A percentile compares a stretch with the other conserved stretches of the same genome.
These are phyloP conservation scores for Zelostemma sp. DNA, from an alignment of 1,140 invertebrate genomes.

Conservation along the genomic window DNA sequence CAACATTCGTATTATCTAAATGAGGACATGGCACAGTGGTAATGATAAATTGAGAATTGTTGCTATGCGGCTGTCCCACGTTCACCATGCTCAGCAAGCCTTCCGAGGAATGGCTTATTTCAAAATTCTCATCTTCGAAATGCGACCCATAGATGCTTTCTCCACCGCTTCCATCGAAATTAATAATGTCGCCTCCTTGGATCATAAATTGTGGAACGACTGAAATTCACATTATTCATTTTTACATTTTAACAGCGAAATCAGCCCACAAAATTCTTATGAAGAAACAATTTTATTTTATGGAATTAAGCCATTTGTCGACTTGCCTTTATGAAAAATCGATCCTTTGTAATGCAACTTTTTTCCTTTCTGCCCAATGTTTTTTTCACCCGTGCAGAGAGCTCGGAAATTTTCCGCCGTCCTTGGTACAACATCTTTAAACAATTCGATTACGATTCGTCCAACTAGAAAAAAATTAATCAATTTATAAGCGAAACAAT, in stretches of 20 bases:
- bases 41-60: conserved; percentile 96
- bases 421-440: conserved; percentile 87
- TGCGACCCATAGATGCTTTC: conserved; percentile 93
- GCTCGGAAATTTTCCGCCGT: conserved; percentile 93
- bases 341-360: conserved; percentile 82
- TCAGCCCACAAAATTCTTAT: too few species aligned
- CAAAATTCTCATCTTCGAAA: conserved; percentile 94
- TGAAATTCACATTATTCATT: conserved; percentile 46
- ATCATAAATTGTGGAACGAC: conserved; percentile 84
- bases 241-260: too few species aligned
- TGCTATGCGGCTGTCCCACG: conserved; percentile 84
- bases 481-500: too few species aligned
- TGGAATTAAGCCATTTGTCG: too few species aligned
- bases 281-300: too few species aligned
- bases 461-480: conserved; percentile 77
- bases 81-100: conserved; percentile 94
- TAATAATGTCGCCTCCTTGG: conserved; percentile 87
- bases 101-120: conserved; percentile 73
- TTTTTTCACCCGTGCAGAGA: conserved; percentile 89
- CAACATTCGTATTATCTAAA: conserved; percentile 90
- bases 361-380: conserved; percentile 77
- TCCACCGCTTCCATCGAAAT: conserved; percentile 86
- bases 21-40: conserved; percentile 87
- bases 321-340: conserved; percentile 83
- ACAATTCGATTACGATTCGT: conserved; percentile 84